Evolutionary conservation across 1,140 invertebrate species (phyloP), one percentile per base, ranked within the genome.

Genomic region (Lucilia cuprina): DNA sequence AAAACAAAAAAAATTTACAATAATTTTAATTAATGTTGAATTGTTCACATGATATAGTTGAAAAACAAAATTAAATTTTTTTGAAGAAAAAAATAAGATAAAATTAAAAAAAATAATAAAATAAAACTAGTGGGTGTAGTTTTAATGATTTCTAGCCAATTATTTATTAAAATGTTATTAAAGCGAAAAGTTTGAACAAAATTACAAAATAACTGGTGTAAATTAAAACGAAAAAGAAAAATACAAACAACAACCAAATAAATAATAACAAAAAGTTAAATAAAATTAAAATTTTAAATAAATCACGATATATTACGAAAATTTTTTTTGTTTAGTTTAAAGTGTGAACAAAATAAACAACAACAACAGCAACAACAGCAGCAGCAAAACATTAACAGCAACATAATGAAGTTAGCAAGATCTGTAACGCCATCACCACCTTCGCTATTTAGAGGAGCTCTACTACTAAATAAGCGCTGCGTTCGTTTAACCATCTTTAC

Each of bases 251-350:
- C n/a, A n/a, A n/a, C n/a, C 14, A 5, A 60, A 17, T 13, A 70
- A 70, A 70, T 70, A 70, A 78, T 74, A 74, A n/a, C 75, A 78
- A 80, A 80, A 80, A 19, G 49, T 80, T 41, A 77, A 77, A 35
- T 17, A 77, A 77, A 41, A 35, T 77, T 8, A 70, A 70, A 70
- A 70, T 70, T 70, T 70, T 70, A 70, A 70, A 21, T 21, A 70
- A 70, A 80, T 80, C 77, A 80, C 77, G 77, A 80, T 19, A 80
- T 80, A 41, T 80, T 80, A 50, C 77, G 77, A 80, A 80, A 80
- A 80, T n/a, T 41, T 41, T 49, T n/a, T n/a, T n/a, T n/a, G n/a
- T n/a, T n/a, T n/a, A n/a, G n/a, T n/a, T n/a, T n/a, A n/a, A 49
- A 80, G 77, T 80, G 75, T 41, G 19, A 70, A 70, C n/a, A 21